phyloP scores from a whole-genome alignment of 2,113 vertebrate species.

The Xiphias gladius region DNA sequence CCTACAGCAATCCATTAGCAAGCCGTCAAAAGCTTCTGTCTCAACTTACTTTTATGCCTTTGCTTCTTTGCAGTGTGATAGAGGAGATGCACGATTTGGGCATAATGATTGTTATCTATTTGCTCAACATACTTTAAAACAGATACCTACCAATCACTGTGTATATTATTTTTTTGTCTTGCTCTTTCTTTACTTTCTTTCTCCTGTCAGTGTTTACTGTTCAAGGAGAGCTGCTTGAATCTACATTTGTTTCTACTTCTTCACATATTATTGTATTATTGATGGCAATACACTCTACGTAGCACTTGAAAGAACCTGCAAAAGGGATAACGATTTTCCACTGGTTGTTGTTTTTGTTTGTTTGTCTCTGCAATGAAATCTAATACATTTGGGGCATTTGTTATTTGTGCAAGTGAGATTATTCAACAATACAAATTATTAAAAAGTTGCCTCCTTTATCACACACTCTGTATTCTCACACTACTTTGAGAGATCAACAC shows the following conservation, averaged over 20 bases:
- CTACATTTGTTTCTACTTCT: slow-evolving; percentile 64
- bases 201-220: slow-evolving; percentile 72
- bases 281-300: slow-evolving; percentile 50
- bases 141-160: slow-evolving; percentile 76
- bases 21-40: slow-evolving; percentile 88
- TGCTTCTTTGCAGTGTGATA: slow-evolving; percentile 81
- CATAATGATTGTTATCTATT: slow-evolving; percentile 82
- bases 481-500: slow-evolving; percentile 46
- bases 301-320: slow-evolving; percentile 67
- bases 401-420: slow-evolving; percentile 52
- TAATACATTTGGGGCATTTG: slow-evolving; percentile 67
- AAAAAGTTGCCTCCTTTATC: slow-evolving; percentile 59
- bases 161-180: slow-evolving; percentile 49
- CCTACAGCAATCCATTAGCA: slow-evolving; percentile 90
- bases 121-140: slow-evolving; percentile 74
- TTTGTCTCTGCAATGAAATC: slow-evolving; percentile 49
- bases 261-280: slow-evolving; percentile 76
- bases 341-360: slow-evolving; percentile 70
- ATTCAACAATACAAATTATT: slow-evolving; percentile 77
- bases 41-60: slow-evolving; percentile 87
- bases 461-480: slow-evolving; percentile 36
- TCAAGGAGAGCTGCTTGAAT: slow-evolving; percentile 67
- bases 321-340: slow-evolving; percentile 64
- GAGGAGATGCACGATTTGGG: slow-evolving; percentile 76
- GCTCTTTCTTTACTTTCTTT: slow-evolving; percentile 51